Evolutionary conservation across 2,888 invertebrate species (phyloP).

Genomic region (Actias luna): DNA sequence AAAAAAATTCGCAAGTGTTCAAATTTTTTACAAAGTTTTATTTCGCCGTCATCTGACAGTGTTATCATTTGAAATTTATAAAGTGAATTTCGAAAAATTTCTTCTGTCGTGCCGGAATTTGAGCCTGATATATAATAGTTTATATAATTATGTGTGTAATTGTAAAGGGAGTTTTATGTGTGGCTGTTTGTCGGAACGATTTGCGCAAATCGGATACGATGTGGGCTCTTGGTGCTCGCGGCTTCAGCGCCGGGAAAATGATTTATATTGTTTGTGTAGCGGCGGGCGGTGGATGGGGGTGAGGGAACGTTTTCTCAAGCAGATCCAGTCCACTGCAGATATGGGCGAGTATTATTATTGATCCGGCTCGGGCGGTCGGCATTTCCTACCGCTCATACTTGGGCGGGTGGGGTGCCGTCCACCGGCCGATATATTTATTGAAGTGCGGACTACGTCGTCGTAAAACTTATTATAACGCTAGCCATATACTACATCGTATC

Average conservation of each 20-base stretch:
- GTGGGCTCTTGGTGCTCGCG: slow-evolving; percentile 58
- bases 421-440: slow-evolving; percentile 72
- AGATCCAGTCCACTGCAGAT: slow-evolving; percentile 80
- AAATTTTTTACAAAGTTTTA: too few relatives aligned
- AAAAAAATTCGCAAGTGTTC: too few relatives aligned
- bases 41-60: too few relatives aligned
- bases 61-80: too few relatives aligned
- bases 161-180: slow-evolving; percentile 21
- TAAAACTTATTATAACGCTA: slow-evolving; percentile 70
- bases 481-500: slow-evolving; percentile 62
- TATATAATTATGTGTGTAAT: background rate
- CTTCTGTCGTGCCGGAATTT: too few relatives aligned
- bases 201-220: slow-evolving; percentile 33
- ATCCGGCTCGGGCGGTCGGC: slow-evolving; percentile 73
- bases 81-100: too few relatives aligned
- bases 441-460: slow-evolving; percentile 62
- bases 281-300: slow-evolving; percentile 42
- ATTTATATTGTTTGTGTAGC: slow-evolving; percentile 80
- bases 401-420: slow-evolving; percentile 50
- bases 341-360: slow-evolving; percentile 82
- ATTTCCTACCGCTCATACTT: slow-evolving; percentile 78
- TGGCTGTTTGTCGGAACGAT: slow-evolving; percentile 24
- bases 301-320: slow-evolving; percentile 72
- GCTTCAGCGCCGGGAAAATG: slow-evolving; percentile 71
- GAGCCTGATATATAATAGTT: background rate